Percentiles rank a stretch among this genome's conserved stretches.
These are phyloP conservation scores for Hydrophis major DNA, from an alignment of 2,797 vertebrate genomes.

Conservation along the genomic window DNA sequence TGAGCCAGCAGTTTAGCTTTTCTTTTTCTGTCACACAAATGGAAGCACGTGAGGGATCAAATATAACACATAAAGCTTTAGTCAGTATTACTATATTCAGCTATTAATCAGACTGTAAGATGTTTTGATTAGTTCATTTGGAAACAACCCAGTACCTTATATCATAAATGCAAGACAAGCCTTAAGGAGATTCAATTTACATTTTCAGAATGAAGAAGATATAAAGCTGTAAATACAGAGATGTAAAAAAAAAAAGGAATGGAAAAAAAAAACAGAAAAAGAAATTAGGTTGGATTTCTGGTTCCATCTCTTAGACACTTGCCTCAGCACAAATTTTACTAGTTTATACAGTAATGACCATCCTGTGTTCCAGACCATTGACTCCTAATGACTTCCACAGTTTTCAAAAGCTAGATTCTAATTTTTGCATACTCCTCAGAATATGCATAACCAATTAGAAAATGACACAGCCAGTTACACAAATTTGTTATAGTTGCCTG, in stretches of 20 bases:
- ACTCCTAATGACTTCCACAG: not conserved
- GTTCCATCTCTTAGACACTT: not conserved
- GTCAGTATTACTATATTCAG: not conserved
- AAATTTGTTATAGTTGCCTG: not conserved
- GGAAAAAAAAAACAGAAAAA: not conserved
- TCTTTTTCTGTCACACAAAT: not conserved
- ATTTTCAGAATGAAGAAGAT: not conserved
- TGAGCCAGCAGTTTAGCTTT: not conserved
- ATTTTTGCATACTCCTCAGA: not conserved
- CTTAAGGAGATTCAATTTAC: not conserved
- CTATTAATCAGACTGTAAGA: not conserved
- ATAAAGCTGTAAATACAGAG: not conserved
- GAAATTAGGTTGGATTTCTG: not conserved
- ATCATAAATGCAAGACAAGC: not conserved
- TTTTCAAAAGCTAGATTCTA: not conserved
- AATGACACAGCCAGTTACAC: not conserved
- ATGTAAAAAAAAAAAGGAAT: not conserved
- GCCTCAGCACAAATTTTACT: not conserved
- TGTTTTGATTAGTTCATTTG: not conserved
- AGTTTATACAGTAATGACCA: not conserved
- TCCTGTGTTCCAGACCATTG: not conserved
- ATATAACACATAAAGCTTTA: not conserved
- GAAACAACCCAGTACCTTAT: not conserved
- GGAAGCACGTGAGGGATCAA: not conserved
- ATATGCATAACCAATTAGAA: not conserved